Base-by-base conservation (phyloP, 2,113 vertebrate species). In the Lepus americanus region DNA sequence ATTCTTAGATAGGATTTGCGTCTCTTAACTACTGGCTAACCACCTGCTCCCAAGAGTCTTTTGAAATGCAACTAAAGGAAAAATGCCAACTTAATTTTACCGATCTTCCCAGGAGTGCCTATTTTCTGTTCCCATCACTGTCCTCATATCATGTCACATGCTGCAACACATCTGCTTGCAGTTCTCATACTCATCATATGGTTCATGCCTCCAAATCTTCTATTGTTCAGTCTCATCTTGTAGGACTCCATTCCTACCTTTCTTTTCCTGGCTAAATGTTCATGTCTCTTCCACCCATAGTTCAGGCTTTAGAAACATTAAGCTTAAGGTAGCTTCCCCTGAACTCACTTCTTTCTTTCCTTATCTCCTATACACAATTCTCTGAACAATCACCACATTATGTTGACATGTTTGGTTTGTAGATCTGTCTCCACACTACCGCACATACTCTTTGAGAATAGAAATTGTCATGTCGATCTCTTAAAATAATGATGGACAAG, bases 291-390 rank as follows among this genome's bases (percentile, higher is more conserved):
- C 23, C n/a, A 87, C 6, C n/a, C 6, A 85, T 80, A 79, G 27
- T 17, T 61, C 7, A 69, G n/a, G 3, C 29, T 51, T 22, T 5
- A 55, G 20, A 14, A 44, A 44, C 44, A 6, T 44, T 5, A 59
- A 22, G 2, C 1, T 61, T 49, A 33, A 49, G 17, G 20, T 20
- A 39, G 4, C 44, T 66, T 73, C 20, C 36, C 22, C 55, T 67
- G 11, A 81, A 55, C 6, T 76, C 49, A 44, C 27, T 10, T 87
- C 31, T 81, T 90, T 81, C 39, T 29, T 55, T 4, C 8, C 2
- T 9, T 23, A 6, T 0, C 19, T 6, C 7, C 6, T 76, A 11
- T 44, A 22, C 31, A 49, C 0, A 19, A 11, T 0, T 51, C 63
- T 31, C 31, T 70, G 29, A 10, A 9, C 33, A 82, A 33, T 73